These are phyloP conservation scores for Callorhinus ursinus DNA, from an alignment of 2,113 vertebrate species.

Conservation along the genomic window DNA sequence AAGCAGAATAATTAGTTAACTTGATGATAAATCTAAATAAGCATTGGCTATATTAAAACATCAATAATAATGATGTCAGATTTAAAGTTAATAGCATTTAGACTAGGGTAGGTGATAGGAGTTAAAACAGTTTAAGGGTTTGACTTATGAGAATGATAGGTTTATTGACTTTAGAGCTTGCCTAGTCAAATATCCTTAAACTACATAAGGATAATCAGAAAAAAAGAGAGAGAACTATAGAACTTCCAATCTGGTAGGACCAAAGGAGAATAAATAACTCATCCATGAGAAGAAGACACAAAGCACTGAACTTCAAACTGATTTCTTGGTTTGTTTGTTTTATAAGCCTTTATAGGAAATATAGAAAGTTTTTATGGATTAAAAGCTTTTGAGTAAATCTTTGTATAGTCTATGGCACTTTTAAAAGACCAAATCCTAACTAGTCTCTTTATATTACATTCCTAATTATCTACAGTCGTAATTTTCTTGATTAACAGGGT, in stretches of 20 bases:
- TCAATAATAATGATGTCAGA: background rate
- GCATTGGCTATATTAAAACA: background rate
- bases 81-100: background rate
- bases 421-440: constrained; percentile 80
- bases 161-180: background rate
- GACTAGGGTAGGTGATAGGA: background rate
- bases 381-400: constrained; percentile 77
- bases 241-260: background rate
- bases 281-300: background rate
- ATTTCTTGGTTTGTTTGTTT: background rate
- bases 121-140: background rate
- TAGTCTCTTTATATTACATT: constrained; percentile 77
- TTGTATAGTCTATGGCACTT: constrained; percentile 47
- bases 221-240: background rate
- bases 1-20: background rate
- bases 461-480: constrained; percentile 82
- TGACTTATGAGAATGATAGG: background rate
- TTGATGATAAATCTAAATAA: background rate
- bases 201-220: background rate
- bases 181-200: background rate
- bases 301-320: background rate
- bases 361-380: constrained; percentile 18
- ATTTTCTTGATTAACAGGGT: constrained; percentile 82
- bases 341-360: constrained; percentile 20
- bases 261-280: background rate